Conservation (phyloP, 92 coral and sea anemone species). For the Muricea muricata region DNA sequence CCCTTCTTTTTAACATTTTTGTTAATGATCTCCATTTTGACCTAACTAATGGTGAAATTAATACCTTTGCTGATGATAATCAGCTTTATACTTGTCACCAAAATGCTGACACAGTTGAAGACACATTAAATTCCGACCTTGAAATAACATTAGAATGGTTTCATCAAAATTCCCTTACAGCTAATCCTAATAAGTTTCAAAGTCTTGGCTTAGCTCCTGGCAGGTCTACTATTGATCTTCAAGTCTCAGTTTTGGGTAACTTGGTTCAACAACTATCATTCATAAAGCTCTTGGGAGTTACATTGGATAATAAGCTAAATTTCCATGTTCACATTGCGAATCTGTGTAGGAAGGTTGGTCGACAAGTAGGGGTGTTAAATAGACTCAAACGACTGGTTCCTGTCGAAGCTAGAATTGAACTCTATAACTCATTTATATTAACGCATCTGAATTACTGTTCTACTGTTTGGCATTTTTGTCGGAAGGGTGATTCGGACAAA, state of each 20-base stretch:
- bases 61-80: slow-evolving; percentile 47
- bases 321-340: slow-evolving; percentile 57
- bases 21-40: slow-evolving; percentile 34
- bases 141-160: slow-evolving; percentile 34
- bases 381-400: slow-evolving; percentile 64
- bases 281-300: slow-evolving; percentile 46
- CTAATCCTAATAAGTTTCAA: slow-evolving; percentile 61
- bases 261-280: slow-evolving; percentile 48
- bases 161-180: slow-evolving; percentile 55
- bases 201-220: slow-evolving; percentile 68
- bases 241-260: slow-evolving; percentile 41
- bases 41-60: slow-evolving; percentile 14
- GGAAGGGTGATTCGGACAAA: slow-evolving; percentile 56
- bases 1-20: slow-evolving; percentile 43
- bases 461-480: slow-evolving; percentile 72
- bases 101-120: neutral
- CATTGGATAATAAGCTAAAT: slow-evolving; percentile 47
- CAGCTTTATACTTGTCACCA: slow-evolving; percentile 55
- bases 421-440: slow-evolving; percentile 20
- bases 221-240: slow-evolving; percentile 50
- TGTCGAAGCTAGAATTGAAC: slow-evolving; percentile 35
- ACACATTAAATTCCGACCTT: slow-evolving; percentile 19
- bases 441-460: slow-evolving; percentile 60
- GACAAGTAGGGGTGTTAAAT: slow-evolving; percentile 51
- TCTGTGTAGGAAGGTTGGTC: slow-evolving; percentile 49